Base-by-base conservation (phyloP, 2,113 vertebrate genomes). In the Petaurus breviceps region DNA sequence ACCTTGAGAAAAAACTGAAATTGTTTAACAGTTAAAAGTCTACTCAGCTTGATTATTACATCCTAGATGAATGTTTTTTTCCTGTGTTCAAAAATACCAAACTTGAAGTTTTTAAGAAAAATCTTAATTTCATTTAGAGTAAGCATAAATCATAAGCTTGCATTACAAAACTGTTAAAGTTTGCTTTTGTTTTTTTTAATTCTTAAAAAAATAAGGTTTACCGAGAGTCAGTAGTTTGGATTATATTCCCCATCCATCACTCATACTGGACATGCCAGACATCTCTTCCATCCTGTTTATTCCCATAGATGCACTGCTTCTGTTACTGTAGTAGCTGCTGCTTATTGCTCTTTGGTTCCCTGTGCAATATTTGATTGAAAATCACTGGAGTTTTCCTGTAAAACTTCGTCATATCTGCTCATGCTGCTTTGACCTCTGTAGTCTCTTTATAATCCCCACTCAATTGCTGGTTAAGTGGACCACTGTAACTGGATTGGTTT, bases 321-420 rank as follows among this genome's bases (percentile, higher is more conserved):
- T 43, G 16, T 19, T 84, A 23, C 68, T 84, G 37, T 84, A n/a
- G 31, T n/a, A n/a, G 37, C 37, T 77, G 14, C n/a, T 84, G 7
- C 1, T 84, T 7, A 8, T 19, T 0, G 2, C 19, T 43, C n/a
- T 3, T n/a, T 22, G n/a, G 19, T n/a, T 43, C 16, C 3, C 19
- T 6, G 16, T 19, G 61, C 61, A 77, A 6, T 7, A 2, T 43
- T 23, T 84, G 68, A 22, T 43, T 8, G n/a, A 23, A 84, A 84
- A 84, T 0, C 37, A 22, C 16, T 22, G 31, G 28, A 16, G 14
- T 77, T 16, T 16, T 77, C 26, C 61, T 77, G 1, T 43, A 84
- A 43, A 84, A 84, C 37, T 19, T 84, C 1, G 68, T 7, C 37
- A 77, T n/a, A 5, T 25, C 24, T n/a, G 28, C 14, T n/a, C 37